These are phyloP conservation scores for Drosophila imparisetae DNA, from an alignment of 2,888 invertebrate genomes.

Conservation along the genomic window DNA sequence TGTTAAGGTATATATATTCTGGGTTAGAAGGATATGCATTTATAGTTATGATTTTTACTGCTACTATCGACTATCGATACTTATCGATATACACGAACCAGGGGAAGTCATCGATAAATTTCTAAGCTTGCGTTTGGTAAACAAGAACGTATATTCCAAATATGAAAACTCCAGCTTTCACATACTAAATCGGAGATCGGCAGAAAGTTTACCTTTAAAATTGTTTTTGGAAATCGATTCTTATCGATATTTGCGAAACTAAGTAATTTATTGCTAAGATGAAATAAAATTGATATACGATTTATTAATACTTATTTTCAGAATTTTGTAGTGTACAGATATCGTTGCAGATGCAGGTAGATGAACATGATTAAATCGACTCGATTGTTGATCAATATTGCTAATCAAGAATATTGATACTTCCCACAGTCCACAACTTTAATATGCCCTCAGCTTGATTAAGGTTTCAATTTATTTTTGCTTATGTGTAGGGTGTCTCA, in stretches of 20 bases:
- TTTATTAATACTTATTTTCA: not conserved
- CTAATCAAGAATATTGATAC: not conserved
- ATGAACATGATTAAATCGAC: not conserved
- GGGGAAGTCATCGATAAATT: not conserved
- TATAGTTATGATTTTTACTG: not conserved
- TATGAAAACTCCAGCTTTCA: not conserved
- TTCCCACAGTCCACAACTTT: no score
- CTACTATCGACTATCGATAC: not conserved
- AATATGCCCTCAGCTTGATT: not conserved
- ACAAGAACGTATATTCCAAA: not conserved
- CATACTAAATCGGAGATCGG: not conserved
- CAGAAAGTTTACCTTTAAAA: not conserved
- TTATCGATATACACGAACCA: not conserved
- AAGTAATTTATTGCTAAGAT: not conserved
- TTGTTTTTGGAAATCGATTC: not conserved
- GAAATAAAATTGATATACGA: not conserved
- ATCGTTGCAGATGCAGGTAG: not conserved
- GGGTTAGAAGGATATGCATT: not conserved
- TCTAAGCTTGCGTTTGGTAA: not conserved
- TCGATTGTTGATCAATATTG: not conserved
- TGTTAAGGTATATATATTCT: not conserved
- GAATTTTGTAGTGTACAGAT: not conserved
- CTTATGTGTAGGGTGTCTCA: slow-evolving; percentile 5
- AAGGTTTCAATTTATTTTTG: not conserved
- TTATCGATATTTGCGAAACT: not conserved